Evolutionary conservation across 23 tunicate genomes (phyloP), one percentile per base, ranked within the genome.

Genomic region (Aplidium turbinatum): DNA sequence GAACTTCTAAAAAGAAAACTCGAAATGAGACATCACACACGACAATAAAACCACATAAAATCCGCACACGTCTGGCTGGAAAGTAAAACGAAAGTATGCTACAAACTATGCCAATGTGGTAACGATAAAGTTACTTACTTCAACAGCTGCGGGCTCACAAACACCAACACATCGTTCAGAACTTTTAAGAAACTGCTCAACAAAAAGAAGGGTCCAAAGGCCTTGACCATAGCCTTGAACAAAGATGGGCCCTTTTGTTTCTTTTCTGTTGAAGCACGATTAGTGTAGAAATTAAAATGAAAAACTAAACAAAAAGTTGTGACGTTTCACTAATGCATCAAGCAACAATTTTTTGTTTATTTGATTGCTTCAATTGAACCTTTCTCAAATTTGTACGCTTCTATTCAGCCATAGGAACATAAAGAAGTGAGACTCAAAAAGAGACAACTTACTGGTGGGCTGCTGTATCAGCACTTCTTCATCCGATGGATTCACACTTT

Each of bases 171-270:
- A 62, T 86, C 93, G 11, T 86, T 76, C 35, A 79, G 23, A 4
- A 86, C 39, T 68, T 86, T 86, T 5, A 79, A 32, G 31, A 86
- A 35, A 31, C 70, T 29, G 4, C 93, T 47, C 27, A 86, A 3
- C 36, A 75, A 38, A 48, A 86, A 86, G 63, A 48, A 86, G 3
- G 93, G 85, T 38, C 93, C 93, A 72, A 79, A 86, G 3, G 85
- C 47, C 52, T 79, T 86, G 35, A 56, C 11, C 66, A 85, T 23
- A 33, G 84, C 78, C 40, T 51, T 50, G 36, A 58, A 63, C 13
- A 78, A 45, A 20, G 74, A 70, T 22, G 87, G 80, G 0, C 45
- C 67, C 50, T 82, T 82, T 9, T 34, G 19, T 70, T 47, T 70
- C 35, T 70, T 70, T 4, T 46, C 76, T 70, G 23, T 42, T 9